Evolutionary conservation across 2,113 vertebrate species (phyloP).

Genomic region (Calypte anna): DNA sequence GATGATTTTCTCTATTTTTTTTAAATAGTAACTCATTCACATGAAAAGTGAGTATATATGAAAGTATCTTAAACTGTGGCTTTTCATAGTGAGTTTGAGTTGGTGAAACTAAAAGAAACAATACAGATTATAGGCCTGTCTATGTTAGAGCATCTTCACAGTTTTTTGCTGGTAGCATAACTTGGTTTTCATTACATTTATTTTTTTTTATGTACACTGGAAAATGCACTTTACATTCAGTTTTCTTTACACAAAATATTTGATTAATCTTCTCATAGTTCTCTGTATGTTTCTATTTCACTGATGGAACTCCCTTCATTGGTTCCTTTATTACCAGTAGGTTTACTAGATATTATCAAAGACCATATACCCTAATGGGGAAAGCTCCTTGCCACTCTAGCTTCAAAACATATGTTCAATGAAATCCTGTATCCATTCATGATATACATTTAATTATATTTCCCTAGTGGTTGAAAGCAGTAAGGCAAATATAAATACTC

Average conservation of each 20-base stretch:
- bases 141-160: neutral
- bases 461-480: neutral
- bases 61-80: neutral
- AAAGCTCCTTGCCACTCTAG: neutral
- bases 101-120: neutral
- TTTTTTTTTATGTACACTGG: neutral
- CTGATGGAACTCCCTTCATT: neutral
- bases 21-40: neutral
- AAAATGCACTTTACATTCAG: neutral
- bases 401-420: neutral
- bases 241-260: neutral
- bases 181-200: neutral
- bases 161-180: neutral
- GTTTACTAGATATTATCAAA: slow-evolving; percentile 18
- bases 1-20: neutral
- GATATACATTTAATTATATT: neutral
- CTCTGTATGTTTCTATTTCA: neutral
- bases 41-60: neutral
- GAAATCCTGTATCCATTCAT: neutral
- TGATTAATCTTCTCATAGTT: neutral
- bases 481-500: neutral
- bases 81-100: neutral
- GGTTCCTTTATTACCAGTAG: neutral
- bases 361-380: neutral
- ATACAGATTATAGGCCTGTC: neutral